These are phyloP conservation scores for Shargacucullia verbasci DNA, from an alignment of 2,888 invertebrate genomes.

Conservation along the genomic window DNA sequence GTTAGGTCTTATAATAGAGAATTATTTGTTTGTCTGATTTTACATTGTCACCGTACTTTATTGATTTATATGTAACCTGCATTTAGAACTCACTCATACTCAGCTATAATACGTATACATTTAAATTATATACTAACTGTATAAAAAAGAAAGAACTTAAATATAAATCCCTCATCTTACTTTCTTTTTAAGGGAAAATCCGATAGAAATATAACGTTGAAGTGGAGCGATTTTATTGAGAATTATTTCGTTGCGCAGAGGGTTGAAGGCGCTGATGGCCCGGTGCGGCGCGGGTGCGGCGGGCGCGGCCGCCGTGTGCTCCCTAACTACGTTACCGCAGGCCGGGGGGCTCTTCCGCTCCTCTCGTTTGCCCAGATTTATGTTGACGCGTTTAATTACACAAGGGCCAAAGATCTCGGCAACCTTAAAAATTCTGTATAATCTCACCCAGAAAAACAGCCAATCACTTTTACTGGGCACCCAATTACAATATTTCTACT, in stretches of 20 bases:
- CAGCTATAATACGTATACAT: conserved; percentile 18
- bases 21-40: too few relatives aligned
- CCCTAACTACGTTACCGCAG: conserved; percentile 74
- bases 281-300: conserved; percentile 18
- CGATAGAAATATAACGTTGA: conserved; percentile 38
- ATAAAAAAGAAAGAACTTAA: conserved; percentile 45
- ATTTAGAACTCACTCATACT: too few relatives aligned
- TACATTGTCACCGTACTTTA: too few relatives aligned
- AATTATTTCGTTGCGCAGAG: conserved; percentile 55
- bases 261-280: conserved; percentile 33
- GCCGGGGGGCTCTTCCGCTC: conserved; percentile 68
- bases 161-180: conserved; percentile 44
- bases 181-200: conserved; percentile 44
- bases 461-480: conserved; percentile 46
- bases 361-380: conserved; percentile 72
- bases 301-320: conserved; percentile 36
- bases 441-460: conserved; percentile 49
- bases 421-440: conserved; percentile 57
- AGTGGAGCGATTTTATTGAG: conserved; percentile 57
- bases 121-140: conserved; percentile 38
- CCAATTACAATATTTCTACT: conserved; percentile 55
- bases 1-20: too few relatives aligned
- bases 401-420: conserved; percentile 55
- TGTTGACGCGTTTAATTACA: conserved; percentile 75
- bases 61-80: too few relatives aligned